These are phyloP conservation scores for Cryptoprocta ferox DNA, from an alignment of 2,797 vertebrate species.

Conservation along the genomic window DNA sequence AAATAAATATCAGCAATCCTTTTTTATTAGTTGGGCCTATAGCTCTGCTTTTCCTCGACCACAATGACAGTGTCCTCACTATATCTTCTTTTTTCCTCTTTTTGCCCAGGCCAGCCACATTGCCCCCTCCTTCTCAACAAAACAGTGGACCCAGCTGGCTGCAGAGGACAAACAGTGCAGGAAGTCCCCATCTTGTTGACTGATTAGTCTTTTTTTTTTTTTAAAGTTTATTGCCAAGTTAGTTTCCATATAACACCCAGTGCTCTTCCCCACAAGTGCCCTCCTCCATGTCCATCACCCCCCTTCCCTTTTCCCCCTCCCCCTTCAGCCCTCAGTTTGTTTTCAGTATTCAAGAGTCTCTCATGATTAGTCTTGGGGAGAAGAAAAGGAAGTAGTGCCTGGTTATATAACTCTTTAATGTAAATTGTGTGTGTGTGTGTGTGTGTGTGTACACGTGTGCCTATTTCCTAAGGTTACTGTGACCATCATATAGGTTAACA, in stretches of 20 bases:
- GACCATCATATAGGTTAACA: not conserved
- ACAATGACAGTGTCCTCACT: accelerated
- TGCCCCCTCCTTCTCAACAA: not conserved
- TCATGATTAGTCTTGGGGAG: not conserved
- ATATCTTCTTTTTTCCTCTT: not conserved
- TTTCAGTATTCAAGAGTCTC: too few species aligned
- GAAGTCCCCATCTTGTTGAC: not conserved
- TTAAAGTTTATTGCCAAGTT: too few species aligned
- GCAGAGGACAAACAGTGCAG: not conserved
- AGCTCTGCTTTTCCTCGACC: not conserved
- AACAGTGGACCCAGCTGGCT: not conserved
- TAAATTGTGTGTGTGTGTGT: not conserved
- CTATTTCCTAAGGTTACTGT: not conserved
- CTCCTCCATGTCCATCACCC: too few species aligned
- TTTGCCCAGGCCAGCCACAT: not conserved
- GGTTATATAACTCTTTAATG: not conserved
- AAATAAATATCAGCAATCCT: not conserved
- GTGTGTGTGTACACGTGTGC: not conserved
- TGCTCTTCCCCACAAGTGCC: too few species aligned
- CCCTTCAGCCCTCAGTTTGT: too few species aligned
- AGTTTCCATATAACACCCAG: too few species aligned
- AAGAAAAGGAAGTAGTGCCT: not conserved
- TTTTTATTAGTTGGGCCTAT: not conserved
- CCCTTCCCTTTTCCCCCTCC: too few species aligned
- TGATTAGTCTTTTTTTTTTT: too few species aligned